A percentile compares a stretch with the other conserved stretches of the same genome.
Evolutionary conservation across 2,797 vertebrate genomes (phyloP).

Genomic region (Nannoperca australis): DNA sequence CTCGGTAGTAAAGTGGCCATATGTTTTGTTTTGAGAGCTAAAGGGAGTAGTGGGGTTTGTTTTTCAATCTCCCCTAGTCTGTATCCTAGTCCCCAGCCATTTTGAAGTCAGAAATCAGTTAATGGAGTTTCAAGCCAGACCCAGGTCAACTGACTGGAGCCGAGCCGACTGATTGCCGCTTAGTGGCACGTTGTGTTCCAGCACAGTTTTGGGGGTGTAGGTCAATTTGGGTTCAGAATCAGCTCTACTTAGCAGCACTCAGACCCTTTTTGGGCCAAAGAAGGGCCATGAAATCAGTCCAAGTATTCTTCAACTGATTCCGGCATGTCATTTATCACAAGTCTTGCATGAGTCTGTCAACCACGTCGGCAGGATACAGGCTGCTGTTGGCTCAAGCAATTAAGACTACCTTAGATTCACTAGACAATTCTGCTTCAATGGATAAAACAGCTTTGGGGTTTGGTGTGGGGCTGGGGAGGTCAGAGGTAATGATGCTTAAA

Average conservation of each 20-base stretch:
- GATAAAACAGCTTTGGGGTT: conserved; percentile 22
- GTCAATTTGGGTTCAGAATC: conserved; percentile 60
- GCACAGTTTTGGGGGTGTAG: conserved; percentile 21
- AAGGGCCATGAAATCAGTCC: conserved; percentile 52
- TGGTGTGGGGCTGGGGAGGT: conserved; percentile 6
- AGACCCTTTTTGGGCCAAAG: conserved; percentile 32
- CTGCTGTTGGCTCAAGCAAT: conserved; percentile 20
- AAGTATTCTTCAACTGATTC: conserved; percentile 62
- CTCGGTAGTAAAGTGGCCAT: conserved; percentile 5
- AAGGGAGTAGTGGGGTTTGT: conserved; percentile 3
- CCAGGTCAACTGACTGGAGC: not conserved
- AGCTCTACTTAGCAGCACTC: conserved; percentile 55
- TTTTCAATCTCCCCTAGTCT: conserved; percentile 1
- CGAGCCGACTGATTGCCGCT: conserved; percentile 44
- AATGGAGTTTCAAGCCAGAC: conserved; percentile 18
- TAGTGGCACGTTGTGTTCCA: conserved; percentile 14
- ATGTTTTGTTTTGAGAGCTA: conserved; percentile 17
- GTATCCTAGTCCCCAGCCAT: not conserved
- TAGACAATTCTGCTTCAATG: conserved; percentile 3
- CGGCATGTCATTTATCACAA: conserved; percentile 36
- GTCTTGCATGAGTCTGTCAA: conserved; percentile 8
- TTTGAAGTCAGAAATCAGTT: conserved; percentile 32
- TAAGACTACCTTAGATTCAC: conserved; percentile 17
- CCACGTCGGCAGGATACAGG: conserved; percentile 17
- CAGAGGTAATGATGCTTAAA: conserved; percentile 32